Evolutionary conservation across 2,888 invertebrate species (phyloP), one percentile per base, ranked within the genome.

Genomic region (Balanococcus diminutus): DNA sequence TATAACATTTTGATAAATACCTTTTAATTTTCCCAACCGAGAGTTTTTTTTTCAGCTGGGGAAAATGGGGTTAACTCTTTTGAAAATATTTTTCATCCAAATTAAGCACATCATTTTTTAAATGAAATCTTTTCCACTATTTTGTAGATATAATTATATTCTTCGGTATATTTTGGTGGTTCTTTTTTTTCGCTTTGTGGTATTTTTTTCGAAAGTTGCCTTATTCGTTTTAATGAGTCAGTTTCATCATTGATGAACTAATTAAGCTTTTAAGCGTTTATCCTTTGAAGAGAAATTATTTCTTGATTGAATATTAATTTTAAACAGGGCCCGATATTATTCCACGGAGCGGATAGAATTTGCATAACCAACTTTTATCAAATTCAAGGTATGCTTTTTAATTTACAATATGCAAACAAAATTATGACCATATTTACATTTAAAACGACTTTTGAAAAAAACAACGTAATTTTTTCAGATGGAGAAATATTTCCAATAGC

Each of bases 321-420:
- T 87, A 89, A 92, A 72, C 91, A 97, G 97, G 97, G 97, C 32
- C 96, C 96, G 2, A 94, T 97, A 0, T 95, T 95, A 0, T 97
- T 97, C 90, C 94, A 94, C 88, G 96, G 96, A 3, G 95, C 96
- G 0, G 97, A 97, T 90, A 92, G 97, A 85, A 93, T 96, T 87
- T 96, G 96, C 56, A 94, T 96, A 88, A 95, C 96, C 0, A 94
- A 95, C 9, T 94, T 97, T 89, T 94, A 95, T 90, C 97, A 97
- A 92, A 94, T 96, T 89, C 96, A 97, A 92, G 94, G 95, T 95
- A 91, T 91, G 9, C 16, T 32, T 79, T n/a, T 46, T 42, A 81
- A 46, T 81, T 81, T 81, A 81, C 28, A 32, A 32, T 32, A 32
- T 32, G 32, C 75, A n/a, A 32, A 75, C 1, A n/a, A 32, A 32